Base-by-base conservation (phyloP, 64 coral and sea anemone genomes). In the Actinia equina region DNA sequence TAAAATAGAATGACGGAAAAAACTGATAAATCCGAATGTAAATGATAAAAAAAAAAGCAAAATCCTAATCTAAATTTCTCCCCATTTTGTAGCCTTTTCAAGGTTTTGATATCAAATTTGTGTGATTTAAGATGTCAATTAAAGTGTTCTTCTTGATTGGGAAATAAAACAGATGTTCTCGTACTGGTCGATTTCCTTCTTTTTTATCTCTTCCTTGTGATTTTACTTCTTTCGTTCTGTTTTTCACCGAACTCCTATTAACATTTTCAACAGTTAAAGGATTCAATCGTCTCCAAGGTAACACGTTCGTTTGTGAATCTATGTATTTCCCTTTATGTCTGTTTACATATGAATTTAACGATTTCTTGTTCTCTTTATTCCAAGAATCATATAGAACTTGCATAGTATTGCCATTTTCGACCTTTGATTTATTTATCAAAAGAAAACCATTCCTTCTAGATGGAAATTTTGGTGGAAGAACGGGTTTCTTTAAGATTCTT, bases 111-210 rank as follows among this genome's bases (percentile, higher is more conserved):
- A 8, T 63, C 2, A 1, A 13, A 56, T 56, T 26, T 3, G 30
- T 79, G 5, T 79, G 3, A 26, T 79, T 13, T 41, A 79, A 41
- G 4, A 79, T 17, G 4, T 79, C 76, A 44, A 79, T 0, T 37
- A 79, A 79, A 17, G 27, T 79, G 17, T 79, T 44, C 14, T 79
- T 79, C 44, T 79, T 79, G 18, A 79, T 46, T 44, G 76, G 76
- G 13, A 79, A 79, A 46, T 79, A 79, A 79, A 79, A 79, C 11
- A 79, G 13, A 79, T 18, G 76, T 26, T 79, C 76, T 44, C 5
- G 11, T 44, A 20, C 30, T 15, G 17, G 14, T 79, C 19, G 15
- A 17, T 5, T 44, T 17, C 37, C n/a, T n/a, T n/a, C 1, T 26
- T 41, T 1, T 5, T 22, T 74, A 1, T 22, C 11, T n/a, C 23